Percentiles rank a stretch among this genome's conserved stretches.
Conservation (phyloP, 2,888 invertebrate species). For the Celastrina argiolus region DNA sequence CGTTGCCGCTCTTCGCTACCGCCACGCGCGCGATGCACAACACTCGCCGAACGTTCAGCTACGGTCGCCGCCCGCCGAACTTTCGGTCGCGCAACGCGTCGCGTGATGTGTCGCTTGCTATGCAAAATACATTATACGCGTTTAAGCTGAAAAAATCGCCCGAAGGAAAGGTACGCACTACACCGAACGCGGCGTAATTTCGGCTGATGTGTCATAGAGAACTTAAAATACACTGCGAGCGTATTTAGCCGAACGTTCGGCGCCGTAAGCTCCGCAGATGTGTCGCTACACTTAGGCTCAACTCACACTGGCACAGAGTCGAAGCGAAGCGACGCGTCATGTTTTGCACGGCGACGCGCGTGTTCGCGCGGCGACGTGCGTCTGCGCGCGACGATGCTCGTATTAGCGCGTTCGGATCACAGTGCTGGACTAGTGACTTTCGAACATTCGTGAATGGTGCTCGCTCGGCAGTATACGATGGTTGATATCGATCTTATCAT, state of each 20-base stretch:
- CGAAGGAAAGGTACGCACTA: slow-evolving; percentile 3
- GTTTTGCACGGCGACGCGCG: too few relatives aligned
- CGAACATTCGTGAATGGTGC: too few relatives aligned
- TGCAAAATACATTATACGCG: slow-evolving; percentile 17
- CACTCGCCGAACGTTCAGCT: slow-evolving; percentile 14
- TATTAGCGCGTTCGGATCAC: too few relatives aligned
- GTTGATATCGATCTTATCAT: too few relatives aligned
- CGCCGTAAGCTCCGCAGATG: slow-evolving; percentile 12
- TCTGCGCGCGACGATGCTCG: too few relatives aligned
- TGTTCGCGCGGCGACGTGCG: too few relatives aligned
- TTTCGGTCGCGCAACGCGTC: slow-evolving; percentile 10
- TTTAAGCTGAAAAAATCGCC: not conserved
- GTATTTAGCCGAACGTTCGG: slow-evolving; percentile 18
- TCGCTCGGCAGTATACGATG: too few relatives aligned
- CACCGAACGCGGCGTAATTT: slow-evolving; percentile 13
- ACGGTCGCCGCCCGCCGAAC: not conserved
- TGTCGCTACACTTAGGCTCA: too few relatives aligned
- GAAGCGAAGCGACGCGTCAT: too few relatives aligned
- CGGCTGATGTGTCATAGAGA: too few relatives aligned
- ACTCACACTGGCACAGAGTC: too few relatives aligned
- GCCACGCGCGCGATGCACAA: slow-evolving; percentile 1
- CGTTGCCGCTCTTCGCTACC: not conserved
- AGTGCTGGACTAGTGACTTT: too few relatives aligned
- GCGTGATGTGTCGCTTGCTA: slow-evolving; percentile 18
- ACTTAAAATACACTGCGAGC: slow-evolving; percentile 17